Evolutionary conservation across 2,888 invertebrate genomes (phyloP), one percentile per base, ranked within the genome.

Genomic region (Troides helena): DNA sequence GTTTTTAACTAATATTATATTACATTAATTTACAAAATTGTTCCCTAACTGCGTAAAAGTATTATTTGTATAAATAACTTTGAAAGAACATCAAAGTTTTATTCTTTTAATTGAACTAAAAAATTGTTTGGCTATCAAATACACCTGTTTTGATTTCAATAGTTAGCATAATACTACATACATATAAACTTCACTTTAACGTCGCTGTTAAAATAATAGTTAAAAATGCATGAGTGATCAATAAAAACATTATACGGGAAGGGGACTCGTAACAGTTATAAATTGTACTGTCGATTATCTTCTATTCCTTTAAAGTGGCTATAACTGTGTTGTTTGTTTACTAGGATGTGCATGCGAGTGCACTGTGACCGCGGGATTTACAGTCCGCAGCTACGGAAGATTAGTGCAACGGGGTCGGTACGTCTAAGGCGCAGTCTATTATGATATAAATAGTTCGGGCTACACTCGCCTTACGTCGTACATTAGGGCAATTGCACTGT

Each of bases 401-500:
- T 84, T 81, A 83, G 77, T 74, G 80, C 84, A 87, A 86, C 83
- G 84, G 81, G 87, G 87, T 86, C 87, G 86, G 82, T 77, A 72
- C 74, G 73, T 75, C 76, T 77, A 75, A 76, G 76, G 75, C 73
- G 76, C 53, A 70, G 74, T 68, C 65, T 65, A 67, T 53, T 61
- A 60, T 36, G 67, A 53, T 67, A 67, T 61, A 67, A 67, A 67
- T 67, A 67, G 67, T 61, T 50, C 65, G 59, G 25, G 25, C 46
- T 65, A 60, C 67, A 63, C 70, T 70, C 62, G 68, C 69, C 65
- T 75, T 63, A 63, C 63, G 63, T 17, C 57, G 67, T 39, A 61
- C 68, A 71, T 74, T 73, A 70, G 69, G 79, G 78, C 80, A 77
- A 76, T 77, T 76, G 79, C 77, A 78, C 72, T 74, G 75, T 74